These are phyloP conservation scores for Ennomos fuscantarius DNA, from an alignment of 2,888 invertebrate genomes.

Conservation along the genomic window DNA sequence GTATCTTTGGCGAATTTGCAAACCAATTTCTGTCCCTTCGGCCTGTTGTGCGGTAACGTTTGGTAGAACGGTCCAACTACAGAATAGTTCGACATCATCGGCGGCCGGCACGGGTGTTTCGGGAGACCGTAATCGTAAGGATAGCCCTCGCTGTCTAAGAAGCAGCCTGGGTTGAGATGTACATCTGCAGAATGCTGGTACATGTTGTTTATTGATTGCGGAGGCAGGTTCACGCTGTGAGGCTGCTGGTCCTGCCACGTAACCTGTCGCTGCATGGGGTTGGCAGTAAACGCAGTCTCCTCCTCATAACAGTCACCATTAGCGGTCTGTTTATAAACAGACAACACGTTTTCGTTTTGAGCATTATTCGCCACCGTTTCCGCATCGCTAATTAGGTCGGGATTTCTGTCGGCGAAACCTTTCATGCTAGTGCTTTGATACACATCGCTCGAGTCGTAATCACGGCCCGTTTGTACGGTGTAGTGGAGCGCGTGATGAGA, in stretches of 20 bases:
- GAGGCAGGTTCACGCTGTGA: constrained; percentile 69
- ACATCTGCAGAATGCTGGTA: constrained; percentile 90
- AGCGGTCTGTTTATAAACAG: constrained; percentile 74
- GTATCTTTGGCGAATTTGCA: constrained; percentile 81
- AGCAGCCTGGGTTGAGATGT: constrained; percentile 90
- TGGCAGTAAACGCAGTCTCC: constrained; percentile 73
- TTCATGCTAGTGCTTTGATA: constrained; percentile 80
- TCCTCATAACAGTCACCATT: constrained; percentile 73
- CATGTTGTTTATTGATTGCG: constrained; percentile 77
- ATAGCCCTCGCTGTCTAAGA: constrained; percentile 91
- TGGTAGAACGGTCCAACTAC: constrained; percentile 87
- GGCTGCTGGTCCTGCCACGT: constrained; percentile 84
- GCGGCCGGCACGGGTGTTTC: constrained; percentile 83
- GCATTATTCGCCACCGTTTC: constrained; percentile 85
- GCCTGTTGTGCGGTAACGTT: constrained; percentile 90
- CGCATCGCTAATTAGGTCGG: constrained; percentile 92
- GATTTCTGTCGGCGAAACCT: constrained; percentile 88
- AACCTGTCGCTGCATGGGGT: constrained; percentile 79
- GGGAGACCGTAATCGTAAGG: constrained; percentile 92
- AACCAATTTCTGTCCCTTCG: constrained; percentile 82
- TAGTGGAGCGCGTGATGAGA: constrained; percentile 85
- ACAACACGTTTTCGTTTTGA: constrained; percentile 76
- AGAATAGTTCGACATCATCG: constrained; percentile 76
- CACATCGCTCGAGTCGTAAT: constrained; percentile 84
- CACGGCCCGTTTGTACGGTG: constrained; percentile 77